Conservation (phyloP, 2,113 vertebrate species). For the Isurus oxyrinchus region DNA sequence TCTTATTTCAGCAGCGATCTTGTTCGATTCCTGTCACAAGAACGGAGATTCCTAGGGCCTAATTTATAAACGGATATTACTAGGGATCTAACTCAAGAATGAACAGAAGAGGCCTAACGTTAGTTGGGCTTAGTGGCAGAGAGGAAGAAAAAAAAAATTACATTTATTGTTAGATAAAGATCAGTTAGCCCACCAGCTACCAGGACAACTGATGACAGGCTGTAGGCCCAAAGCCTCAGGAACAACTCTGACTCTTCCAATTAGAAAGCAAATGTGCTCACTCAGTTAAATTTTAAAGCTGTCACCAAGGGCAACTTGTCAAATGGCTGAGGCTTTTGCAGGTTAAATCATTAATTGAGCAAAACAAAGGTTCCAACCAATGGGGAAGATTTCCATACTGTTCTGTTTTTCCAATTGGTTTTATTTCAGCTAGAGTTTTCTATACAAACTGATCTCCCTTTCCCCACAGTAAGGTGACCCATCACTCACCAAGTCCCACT, state of each 20-base stretch:
- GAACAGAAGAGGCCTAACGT: not conserved
- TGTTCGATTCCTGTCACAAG: not conserved
- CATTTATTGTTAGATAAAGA: not conserved
- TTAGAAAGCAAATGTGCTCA: not conserved
- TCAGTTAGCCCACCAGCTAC: not conserved
- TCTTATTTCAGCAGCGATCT: not conserved
- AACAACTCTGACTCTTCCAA: not conserved
- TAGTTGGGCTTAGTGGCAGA: not conserved
- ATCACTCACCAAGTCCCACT: not conserved
- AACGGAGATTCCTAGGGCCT: not conserved
- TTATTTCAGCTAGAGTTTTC: not conserved
- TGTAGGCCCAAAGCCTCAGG: not conserved
- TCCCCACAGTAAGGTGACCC: too few relatives aligned
- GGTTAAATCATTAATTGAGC: conserved; percentile 12
- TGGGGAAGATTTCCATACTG: not conserved
- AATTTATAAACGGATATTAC: not conserved
- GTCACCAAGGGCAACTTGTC: not conserved
- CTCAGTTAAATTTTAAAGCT: not conserved
- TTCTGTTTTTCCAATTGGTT: not conserved
- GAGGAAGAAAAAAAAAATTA: not conserved
- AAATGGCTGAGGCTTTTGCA: not conserved
- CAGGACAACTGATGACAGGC: not conserved
- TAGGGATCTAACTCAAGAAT: not conserved
- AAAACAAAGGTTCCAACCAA: not conserved
- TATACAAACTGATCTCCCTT: not conserved